Evolutionary conservation across 2,888 invertebrate genomes (phyloP), one percentile per base, ranked within the genome.

Genomic region (Rhamphomyia laevipes): DNA sequence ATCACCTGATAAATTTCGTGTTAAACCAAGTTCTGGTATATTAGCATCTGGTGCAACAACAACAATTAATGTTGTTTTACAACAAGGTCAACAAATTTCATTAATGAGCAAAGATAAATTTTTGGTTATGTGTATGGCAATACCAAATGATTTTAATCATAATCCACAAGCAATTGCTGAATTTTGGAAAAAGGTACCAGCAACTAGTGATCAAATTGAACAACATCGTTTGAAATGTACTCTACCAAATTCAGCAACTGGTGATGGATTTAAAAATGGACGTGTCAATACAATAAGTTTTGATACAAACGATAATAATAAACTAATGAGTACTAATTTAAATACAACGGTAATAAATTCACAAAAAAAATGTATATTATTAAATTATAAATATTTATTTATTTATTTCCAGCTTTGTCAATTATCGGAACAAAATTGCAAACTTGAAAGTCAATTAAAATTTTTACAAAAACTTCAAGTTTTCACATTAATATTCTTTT

Each of bases 1-100:
- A 4, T 86, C 93, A 0, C 96, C 95, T 0, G 92, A 94, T 61
- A 94, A 93, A 68, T 96, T 92, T 71, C 76, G 91, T 30, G 96
- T 97, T 2, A 78, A 90, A 47, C 95, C 94, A 0, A 91, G 89
- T 59, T 81, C 84, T 7, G 94, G 94, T 0, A 72, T 81, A 7
- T 65, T 95, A 46, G 70, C 74, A 2, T 78, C 83, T 0, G 81
- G 82, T 10, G 77, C 76, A 4, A 73, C 74, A 0, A 76, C 80
- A 37, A 74, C 75, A 0, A 80, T 94, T 1, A 74, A 76, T 37
- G 85, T 94, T 2, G 79, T 82, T 5, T 74, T 93, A 1, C 84
- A 87, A 59, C 76, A 82, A 13, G 87, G 85, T 6, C 84, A 81
- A 59, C 79, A 80, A 53, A 58, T 81, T 10, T 77, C 80, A 3